Percentiles rank a stretch among this genome's conserved stretches.
Conservation (phyloP, 2,113 vertebrate species). For the Oenanthe oenanthe region DNA sequence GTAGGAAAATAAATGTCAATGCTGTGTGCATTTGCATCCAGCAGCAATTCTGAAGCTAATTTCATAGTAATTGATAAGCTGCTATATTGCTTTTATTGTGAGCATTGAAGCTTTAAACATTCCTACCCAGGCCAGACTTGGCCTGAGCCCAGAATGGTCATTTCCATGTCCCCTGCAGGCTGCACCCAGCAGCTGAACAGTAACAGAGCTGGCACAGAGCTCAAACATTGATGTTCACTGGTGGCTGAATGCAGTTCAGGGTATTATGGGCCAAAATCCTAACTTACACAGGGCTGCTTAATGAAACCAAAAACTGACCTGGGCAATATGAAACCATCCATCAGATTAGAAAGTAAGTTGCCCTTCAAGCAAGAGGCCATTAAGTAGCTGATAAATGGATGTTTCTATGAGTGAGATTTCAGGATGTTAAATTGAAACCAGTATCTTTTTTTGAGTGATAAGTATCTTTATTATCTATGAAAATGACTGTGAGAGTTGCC, state of each 20-base stretch:
- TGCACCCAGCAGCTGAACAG: neutral
- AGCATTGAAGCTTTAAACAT: neutral
- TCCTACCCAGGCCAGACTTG: neutral
- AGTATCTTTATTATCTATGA: neutral
- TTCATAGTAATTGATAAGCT: conserved; percentile 8
- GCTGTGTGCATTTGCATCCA: conserved; percentile 20
- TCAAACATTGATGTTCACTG: neutral
- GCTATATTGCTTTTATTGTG: conserved; percentile 24
- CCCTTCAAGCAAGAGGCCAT: neutral
- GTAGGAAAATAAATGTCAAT: conserved; percentile 16
- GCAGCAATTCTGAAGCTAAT: conserved; percentile 52
- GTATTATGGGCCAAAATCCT: neutral
- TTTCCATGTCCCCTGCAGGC: neutral
- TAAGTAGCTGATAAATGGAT: neutral
- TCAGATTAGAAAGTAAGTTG: neutral
- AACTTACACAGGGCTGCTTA: neutral
- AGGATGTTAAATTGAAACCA: neutral
- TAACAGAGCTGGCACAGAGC: neutral
- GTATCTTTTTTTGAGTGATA: neutral
- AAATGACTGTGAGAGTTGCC: neutral
- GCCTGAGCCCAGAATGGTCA: neutral
- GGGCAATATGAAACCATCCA: neutral
- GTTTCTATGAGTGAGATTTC: neutral
- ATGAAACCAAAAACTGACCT: neutral
- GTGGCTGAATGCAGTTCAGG: neutral